Evolutionary conservation across 2,113 vertebrate genomes (phyloP).

Genomic region (Microtus oregoni): DNA sequence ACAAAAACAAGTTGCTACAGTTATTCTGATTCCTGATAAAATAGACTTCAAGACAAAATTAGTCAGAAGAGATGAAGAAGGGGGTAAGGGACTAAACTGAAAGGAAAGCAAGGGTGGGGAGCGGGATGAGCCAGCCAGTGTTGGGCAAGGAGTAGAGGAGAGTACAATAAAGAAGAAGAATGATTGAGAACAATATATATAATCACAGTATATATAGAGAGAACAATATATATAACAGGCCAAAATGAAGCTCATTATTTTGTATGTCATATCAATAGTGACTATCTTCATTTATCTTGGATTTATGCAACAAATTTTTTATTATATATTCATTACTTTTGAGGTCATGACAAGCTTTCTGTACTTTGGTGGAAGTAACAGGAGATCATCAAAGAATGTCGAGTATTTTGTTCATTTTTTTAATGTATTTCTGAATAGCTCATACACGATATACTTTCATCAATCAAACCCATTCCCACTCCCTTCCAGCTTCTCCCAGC

Average conservation of each 20-base stretch:
- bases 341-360: background rate
- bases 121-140: background rate
- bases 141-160: background rate
- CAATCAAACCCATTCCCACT: background rate
- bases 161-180: too few relatives aligned
- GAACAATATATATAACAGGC: too few relatives aligned
- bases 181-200: background rate
- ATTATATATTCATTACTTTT: background rate
- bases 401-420: background rate
- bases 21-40: background rate
- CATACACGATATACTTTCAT: background rate
- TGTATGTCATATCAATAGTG: conserved; percentile 14
- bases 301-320: conserved; percentile 30
- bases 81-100: too few relatives aligned
- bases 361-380: background rate
- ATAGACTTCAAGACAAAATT: too few relatives aligned
- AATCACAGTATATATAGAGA: too few relatives aligned
- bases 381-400: background rate
- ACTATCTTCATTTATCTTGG: background rate
- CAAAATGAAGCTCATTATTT: background rate
- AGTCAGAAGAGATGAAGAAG: too few relatives aligned
- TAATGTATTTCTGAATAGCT: background rate
- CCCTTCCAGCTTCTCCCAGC: background rate
- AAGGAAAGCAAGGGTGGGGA: background rate
- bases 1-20: background rate